Conservation (phyloP, 2,797 vertebrate genomes). For the Apodemus agrarius region DNA sequence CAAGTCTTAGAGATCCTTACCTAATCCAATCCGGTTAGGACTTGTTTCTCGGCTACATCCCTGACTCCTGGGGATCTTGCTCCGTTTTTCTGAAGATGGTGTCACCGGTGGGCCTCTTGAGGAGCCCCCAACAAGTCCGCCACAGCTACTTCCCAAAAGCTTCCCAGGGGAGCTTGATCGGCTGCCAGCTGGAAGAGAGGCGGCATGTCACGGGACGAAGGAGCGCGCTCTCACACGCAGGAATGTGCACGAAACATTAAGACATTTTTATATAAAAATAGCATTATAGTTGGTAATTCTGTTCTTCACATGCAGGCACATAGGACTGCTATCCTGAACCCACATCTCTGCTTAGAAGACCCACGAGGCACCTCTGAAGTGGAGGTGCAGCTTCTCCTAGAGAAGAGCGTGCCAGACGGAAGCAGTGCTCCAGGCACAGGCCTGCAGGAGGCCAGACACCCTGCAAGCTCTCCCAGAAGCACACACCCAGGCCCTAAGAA, state of each 20-base stretch:
- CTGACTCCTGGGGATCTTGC: constrained; percentile 96
- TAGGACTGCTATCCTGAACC: constrained; percentile 12
- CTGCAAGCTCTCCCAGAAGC: background rate
- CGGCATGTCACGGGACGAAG: background rate
- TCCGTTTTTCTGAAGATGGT: constrained; percentile 93
- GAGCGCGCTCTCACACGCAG: constrained; percentile 7
- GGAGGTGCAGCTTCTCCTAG: background rate
- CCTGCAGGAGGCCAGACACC: background rate
- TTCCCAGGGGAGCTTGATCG: constrained; percentile 98
- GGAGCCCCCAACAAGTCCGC: constrained; percentile 88
- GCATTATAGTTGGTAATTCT: background rate
- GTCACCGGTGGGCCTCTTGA: constrained; percentile 90
- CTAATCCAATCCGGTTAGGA: constrained; percentile 95
- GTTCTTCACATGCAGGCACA: background rate
- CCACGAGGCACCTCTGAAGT: background rate
- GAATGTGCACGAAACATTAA: constrained; percentile 15
- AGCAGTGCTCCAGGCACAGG: background rate
- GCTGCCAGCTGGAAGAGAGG: constrained; percentile 92
- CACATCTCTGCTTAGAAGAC: background rate
- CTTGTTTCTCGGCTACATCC: constrained; percentile 98
- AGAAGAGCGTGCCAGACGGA: background rate
- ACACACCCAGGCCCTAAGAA: background rate
- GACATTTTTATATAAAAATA: constrained; percentile 34
- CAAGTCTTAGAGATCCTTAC: constrained; percentile 87
- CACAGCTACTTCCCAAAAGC: constrained; percentile 93